These are phyloP conservation scores for Eupristina koningsbergeri DNA, from an alignment of 1,140 invertebrate species.

Conservation along the genomic window DNA sequence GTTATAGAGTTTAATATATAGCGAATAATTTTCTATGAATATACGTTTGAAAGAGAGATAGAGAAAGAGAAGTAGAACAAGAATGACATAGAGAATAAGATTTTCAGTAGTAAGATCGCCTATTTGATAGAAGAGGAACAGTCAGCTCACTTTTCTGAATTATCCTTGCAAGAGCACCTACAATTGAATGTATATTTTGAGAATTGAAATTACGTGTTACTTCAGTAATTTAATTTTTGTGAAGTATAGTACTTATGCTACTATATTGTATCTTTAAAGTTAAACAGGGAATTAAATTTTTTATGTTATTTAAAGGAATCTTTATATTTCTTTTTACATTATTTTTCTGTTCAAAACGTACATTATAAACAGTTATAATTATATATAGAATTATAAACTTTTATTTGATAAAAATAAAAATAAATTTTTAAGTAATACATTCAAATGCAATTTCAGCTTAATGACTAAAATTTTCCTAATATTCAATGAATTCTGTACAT, in stretches of 20 bases:
- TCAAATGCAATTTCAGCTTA: too few species aligned
- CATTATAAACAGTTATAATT: too few species aligned
- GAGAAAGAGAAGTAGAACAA: background rate
- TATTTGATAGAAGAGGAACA: background rate
- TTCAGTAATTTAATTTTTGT: slow-evolving; percentile 32
- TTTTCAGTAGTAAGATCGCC: background rate
- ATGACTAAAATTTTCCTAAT: too few species aligned
- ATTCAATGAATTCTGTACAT: too few species aligned
- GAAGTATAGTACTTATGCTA: background rate
- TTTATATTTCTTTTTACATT: too few species aligned
- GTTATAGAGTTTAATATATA: slow-evolving; percentile 55
- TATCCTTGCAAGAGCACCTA: background rate
- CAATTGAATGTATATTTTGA: background rate
- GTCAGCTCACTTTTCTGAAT: slow-evolving; percentile 10
- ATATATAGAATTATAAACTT: too few species aligned
- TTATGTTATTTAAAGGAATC: too few species aligned
- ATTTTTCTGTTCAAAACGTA: too few species aligned
- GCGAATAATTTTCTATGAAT: slow-evolving; percentile 54
- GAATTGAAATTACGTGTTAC: background rate
- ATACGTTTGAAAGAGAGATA: background rate
- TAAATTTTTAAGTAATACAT: too few species aligned
- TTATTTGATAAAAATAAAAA: too few species aligned
- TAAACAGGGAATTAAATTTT: too few species aligned
- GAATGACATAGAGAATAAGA: background rate
- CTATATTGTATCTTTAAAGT: too few species aligned